These are phyloP conservation scores for Dascyllus trimaculatus DNA, from an alignment of 2,113 vertebrate species.

Conservation along the genomic window DNA sequence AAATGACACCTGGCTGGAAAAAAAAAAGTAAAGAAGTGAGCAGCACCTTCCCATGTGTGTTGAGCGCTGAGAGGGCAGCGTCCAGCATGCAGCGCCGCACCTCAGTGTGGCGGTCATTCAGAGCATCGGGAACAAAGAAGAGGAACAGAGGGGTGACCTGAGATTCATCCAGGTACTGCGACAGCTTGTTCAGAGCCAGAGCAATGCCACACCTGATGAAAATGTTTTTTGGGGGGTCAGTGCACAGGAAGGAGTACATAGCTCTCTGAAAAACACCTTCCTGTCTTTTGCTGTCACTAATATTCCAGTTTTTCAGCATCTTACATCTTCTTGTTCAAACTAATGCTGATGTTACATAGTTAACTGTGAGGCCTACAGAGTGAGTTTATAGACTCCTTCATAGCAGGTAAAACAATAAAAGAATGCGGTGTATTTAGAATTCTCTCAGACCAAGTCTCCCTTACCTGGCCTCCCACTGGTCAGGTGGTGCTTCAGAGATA, in stretches of 20 bases:
- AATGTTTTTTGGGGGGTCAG: not conserved
- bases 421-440: too few relatives aligned
- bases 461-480: conserved; percentile 98
- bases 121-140: conserved; percentile 97
- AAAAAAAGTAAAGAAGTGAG: not conserved
- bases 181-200: conserved; percentile 94
- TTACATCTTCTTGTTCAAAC: too few relatives aligned
- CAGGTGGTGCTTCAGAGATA: conserved; percentile 96
- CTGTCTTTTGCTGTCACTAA: too few relatives aligned
- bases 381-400: too few relatives aligned
- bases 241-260: not conserved
- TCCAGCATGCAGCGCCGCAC: conserved; percentile 98
- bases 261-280: too few relatives aligned
- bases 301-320: too few relatives aligned
- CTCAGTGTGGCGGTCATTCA: conserved; percentile 94
- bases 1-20: not conserved
- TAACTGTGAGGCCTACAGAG: too few relatives aligned
- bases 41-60: conserved; percentile 96
- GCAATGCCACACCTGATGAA: conserved; percentile 93
- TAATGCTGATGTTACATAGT: too few relatives aligned
- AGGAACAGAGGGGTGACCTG: conserved; percentile 97
- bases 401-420: too few relatives aligned
- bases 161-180: conserved; percentile 91
- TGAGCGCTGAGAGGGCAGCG: conserved; percentile 94
- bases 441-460: not conserved